Evolutionary conservation across 1,140 invertebrate species (phyloP), one percentile per base, ranked within the genome.

Genomic region (Ditylenchus dipsaci): DNA sequence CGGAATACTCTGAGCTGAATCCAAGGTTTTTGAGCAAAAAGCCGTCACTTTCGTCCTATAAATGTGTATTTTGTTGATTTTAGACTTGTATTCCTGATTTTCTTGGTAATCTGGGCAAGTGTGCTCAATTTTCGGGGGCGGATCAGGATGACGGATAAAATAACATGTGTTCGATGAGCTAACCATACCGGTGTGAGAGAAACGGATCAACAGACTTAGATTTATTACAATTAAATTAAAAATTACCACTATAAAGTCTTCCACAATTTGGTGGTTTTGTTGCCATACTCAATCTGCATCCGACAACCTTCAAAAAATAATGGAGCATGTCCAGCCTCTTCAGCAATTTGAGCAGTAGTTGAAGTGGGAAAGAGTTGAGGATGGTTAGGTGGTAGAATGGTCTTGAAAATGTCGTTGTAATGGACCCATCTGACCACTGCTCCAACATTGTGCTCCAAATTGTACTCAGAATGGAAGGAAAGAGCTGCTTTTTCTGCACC

Each of bases 11-110:
- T 19, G 72, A 53, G 43, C 56, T 65, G 59, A 75, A 75, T 0
- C 68, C 73, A 29, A 75, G 47, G 43, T 75, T 76, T 17, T n/a
- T 64, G 5, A 75, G 27, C 9, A 77, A 56, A 67, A 45, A 77
- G 15, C 73, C 73, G 21, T 75, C 73, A 47, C 71, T 75, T 29
- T 76, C 73, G 47, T 75, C 73, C 72, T 74, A 27, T 59, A 75
- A 60, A 59, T n/a, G 1, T n/a, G 0, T 49, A 59, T 19, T 21
- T 66, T n/a, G n/a, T n/a, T n/a, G n/a, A n/a, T n/a, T n/a, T n/a
- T n/a, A 61, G 1, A 60, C 27, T 63, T 17, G 42, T 1, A 21
- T n/a, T 1, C 1, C 3, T 0, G 26, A 60, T n/a, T n/a, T n/a
- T n/a, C n/a, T n/a, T n/a, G n/a, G n/a, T n/a, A n/a, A n/a, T n/a